Evolutionary conservation across 2,797 vertebrate species (phyloP), one percentile per base, ranked within the genome.

Genomic region (Pipistrellus kuhlii): DNA sequence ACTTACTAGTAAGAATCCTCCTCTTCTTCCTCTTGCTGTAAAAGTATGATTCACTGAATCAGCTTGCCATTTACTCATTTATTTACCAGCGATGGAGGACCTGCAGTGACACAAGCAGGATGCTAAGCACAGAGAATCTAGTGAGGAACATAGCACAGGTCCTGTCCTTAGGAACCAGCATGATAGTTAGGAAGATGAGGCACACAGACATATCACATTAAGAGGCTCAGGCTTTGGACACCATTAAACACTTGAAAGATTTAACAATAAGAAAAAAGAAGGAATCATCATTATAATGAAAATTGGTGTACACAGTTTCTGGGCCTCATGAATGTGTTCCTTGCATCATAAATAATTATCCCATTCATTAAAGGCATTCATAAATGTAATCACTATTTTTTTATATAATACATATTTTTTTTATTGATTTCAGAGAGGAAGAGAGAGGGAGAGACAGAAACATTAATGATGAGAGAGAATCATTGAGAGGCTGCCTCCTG

Each of bases 21-120:
- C 93, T 84, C 14, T 80, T 82, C 73, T 94, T 84, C 15, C 87
- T 82, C 73, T 76, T 53, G 59, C 55, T 18, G 20, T 80, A 69
- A 87, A 69, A 51, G 11, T 68, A 75, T 51, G 66, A 66, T 57
- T 57, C 64, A 55, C 0, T n/a, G 59, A 88, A 23, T 76, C 8
- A 2, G 44, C 64, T 9, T 20, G 5, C 35, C 76, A 57, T 64
- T 48, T 48, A 69, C 68, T 90, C 75, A 64, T 14, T 48, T 55
- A 32, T 66, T 76, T 57, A 38, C 59, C 18, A 46, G 44, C 15
- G 20, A 53, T 1, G 17, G 21, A 91, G 77, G 69, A 88, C 59
- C 8, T 69, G 4, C 32, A 72, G 17, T 30, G 17, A 51, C 15
- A 23, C 0, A 20, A 27, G 27, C 48, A 73, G 15, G 32, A 69